These are phyloP conservation scores for Gopherus evgoodei DNA, from an alignment of 2,113 vertebrate genomes.

Conservation along the genomic window DNA sequence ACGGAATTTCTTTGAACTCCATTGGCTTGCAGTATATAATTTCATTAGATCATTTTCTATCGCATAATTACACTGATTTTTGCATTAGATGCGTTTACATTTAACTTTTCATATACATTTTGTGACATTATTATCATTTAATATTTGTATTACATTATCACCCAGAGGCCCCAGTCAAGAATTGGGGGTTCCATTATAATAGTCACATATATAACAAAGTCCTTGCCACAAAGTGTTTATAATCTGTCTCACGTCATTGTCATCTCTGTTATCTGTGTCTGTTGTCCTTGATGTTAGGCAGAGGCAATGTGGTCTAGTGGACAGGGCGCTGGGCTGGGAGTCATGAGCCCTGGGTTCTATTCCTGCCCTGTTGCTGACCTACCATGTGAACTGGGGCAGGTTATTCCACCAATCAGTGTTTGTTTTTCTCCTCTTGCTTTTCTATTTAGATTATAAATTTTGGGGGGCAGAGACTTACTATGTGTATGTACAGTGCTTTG, in stretches of 20 bases:
- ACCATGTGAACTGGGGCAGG: not conserved
- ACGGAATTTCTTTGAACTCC: not conserved
- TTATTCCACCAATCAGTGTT: not conserved
- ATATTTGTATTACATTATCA: not conserved
- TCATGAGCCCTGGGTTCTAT: not conserved
- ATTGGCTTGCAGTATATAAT: not conserved
- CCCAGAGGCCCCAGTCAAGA: not conserved
- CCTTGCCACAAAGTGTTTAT: not conserved
- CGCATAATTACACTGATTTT: not conserved
- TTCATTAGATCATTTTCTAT: not conserved
- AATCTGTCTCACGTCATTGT: not conserved
- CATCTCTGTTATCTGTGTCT: not conserved
- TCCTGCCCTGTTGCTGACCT: not conserved
- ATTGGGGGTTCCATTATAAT: not conserved
- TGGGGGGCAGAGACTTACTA: not conserved
- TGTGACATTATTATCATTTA: not conserved
- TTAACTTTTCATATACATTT: not conserved
- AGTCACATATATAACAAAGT: not conserved
- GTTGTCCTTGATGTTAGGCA: not conserved
- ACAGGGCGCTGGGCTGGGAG: not conserved
- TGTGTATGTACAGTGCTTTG: not conserved
- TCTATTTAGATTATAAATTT: not conserved
- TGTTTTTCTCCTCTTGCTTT: not conserved
- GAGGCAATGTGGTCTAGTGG: not conserved
- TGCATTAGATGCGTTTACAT: not conserved